Percentiles rank a stretch among this genome's conserved stretches.
These are phyloP conservation scores for Gadopsis marmoratus DNA, from an alignment of 2,797 vertebrate species.

Conservation along the genomic window DNA sequence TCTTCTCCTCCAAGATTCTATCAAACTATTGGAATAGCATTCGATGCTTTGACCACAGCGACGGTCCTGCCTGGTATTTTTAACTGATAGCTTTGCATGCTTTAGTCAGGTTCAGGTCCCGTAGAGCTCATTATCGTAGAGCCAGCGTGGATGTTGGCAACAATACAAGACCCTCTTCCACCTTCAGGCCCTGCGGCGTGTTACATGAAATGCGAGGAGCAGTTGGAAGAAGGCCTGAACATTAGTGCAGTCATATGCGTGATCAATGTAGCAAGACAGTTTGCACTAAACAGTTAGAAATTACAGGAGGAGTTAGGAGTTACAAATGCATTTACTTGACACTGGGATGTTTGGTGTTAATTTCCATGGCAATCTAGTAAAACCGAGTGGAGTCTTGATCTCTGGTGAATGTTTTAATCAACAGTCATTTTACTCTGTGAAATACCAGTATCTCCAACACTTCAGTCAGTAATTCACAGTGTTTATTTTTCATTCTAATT, in stretches of 20 bases:
- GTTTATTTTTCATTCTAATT: conserved; percentile 14
- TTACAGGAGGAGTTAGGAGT: background rate
- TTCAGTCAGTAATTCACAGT: conserved; percentile 18
- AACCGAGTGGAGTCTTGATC: background rate
- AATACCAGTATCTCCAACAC: background rate
- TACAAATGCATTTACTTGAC: conserved; percentile 6
- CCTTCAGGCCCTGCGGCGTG: conserved; percentile 67
- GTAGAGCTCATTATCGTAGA: conserved; percentile 72
- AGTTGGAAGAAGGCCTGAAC: conserved; percentile 57
- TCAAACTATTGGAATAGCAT: conserved; percentile 49
- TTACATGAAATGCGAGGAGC: conserved; percentile 65
- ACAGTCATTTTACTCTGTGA: conserved; percentile 4
- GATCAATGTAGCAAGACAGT: conserved; percentile 41
- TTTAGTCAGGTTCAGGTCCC: conserved; percentile 61
- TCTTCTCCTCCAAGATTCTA: conserved; percentile 35
- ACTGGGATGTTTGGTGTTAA: background rate
- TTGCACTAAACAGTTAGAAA: conserved; percentile 5
- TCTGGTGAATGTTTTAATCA: background rate
- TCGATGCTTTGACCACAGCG: conserved; percentile 41
- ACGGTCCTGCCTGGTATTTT: conserved; percentile 64
- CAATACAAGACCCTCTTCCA: conserved; percentile 60
- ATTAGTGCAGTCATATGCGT: conserved; percentile 46
- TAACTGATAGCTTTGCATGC: conserved; percentile 61
- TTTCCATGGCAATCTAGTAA: conserved; percentile 1
- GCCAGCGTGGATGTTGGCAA: conserved; percentile 69